These are phyloP conservation scores for Limosa lapponica DNA, from an alignment of 2,797 vertebrate genomes.

Conservation along the genomic window DNA sequence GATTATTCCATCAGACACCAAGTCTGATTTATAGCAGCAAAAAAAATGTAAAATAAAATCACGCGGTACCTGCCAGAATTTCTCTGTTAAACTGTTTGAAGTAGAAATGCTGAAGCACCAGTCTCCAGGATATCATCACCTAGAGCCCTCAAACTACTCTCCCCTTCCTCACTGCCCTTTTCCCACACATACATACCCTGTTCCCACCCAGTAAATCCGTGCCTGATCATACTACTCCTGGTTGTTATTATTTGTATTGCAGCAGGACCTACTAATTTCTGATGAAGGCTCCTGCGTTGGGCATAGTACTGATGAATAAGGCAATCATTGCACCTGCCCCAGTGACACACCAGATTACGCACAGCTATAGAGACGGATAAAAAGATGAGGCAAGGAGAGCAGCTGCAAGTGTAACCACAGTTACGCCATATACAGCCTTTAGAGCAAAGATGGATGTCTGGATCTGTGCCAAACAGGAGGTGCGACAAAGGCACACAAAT, in stretches of 20 bases:
- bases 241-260: not conserved
- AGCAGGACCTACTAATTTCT: not conserved
- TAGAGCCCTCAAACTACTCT: not conserved
- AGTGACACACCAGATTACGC: not conserved
- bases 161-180: not conserved
- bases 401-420: not conserved
- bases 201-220: not conserved
- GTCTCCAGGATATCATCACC: not conserved
- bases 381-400: not conserved
- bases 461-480: not conserved
- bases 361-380: not conserved
- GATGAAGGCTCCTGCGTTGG: not conserved
- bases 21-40: not conserved
- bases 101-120: not conserved
- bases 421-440: not conserved
- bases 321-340: not conserved
- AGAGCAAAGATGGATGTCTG: not conserved
- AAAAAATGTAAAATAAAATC: not conserved
- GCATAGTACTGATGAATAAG: not conserved
- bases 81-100: not conserved
- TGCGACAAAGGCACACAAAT: not conserved
- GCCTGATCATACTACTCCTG: not conserved
- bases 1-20: not conserved
- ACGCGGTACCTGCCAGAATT: not conserved
- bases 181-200: not conserved